Conservation (phyloP, 1,140 invertebrate species). For the Lepidotrigona ventralis region DNA sequence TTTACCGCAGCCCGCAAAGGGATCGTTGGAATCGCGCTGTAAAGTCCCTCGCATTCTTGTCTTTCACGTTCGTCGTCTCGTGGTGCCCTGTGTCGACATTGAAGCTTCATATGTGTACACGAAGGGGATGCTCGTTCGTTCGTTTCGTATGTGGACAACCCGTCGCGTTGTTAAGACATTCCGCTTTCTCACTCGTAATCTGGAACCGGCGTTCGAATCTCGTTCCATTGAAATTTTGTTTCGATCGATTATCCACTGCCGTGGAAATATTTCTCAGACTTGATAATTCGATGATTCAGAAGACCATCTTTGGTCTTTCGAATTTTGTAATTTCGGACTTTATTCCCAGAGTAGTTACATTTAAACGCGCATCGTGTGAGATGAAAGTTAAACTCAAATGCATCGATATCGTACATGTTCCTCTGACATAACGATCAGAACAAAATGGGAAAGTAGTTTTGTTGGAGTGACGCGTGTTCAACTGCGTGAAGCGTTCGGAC, state of each 20-base stretch:
- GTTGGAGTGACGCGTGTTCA: neutral
- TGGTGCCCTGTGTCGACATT: slow-evolving; percentile 17
- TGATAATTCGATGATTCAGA: neutral
- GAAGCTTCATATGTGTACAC: slow-evolving; percentile 11
- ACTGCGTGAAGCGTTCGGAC: slow-evolving; percentile 9
- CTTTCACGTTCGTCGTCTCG: slow-evolving; percentile 18
- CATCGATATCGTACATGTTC: neutral
- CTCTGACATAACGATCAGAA: neutral
- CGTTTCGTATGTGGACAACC: neutral
- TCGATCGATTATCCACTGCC: no score
- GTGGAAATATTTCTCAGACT: neutral
- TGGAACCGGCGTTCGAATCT: neutral
- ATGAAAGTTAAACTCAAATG: no score
- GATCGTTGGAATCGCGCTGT: slow-evolving; percentile 17
- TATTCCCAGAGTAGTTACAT: no score
- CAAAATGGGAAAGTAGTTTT: neutral
- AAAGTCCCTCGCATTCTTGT: slow-evolving; percentile 45
- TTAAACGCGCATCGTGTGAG: no score
- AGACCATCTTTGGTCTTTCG: neutral
- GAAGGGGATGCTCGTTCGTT: neutral
- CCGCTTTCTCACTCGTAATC: neutral
- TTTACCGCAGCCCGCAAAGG: slow-evolving; percentile 46
- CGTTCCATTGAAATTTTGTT: neutral
- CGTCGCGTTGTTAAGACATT: neutral
- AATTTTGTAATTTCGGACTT: neutral